These are phyloP conservation scores for Leptopterna dolabrata DNA, from an alignment of 2,888 invertebrate species.

Conservation along the genomic window DNA sequence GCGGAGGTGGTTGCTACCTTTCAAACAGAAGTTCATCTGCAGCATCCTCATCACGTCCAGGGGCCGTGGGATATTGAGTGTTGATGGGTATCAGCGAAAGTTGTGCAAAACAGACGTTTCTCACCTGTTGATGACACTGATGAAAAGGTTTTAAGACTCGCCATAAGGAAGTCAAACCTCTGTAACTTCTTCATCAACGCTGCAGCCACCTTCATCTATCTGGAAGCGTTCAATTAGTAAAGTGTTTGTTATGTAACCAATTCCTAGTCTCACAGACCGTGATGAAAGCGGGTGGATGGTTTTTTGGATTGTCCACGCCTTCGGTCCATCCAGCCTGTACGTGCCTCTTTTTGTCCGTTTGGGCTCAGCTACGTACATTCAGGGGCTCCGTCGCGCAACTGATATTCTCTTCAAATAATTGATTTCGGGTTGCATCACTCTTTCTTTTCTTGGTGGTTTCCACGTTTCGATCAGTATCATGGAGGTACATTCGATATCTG, in stretches of 20 bases:
- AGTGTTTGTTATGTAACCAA: neutral
- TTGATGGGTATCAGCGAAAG: neutral
- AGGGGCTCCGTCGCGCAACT: neutral
- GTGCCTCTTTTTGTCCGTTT: conserved; percentile 8
- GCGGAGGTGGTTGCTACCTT: neutral
- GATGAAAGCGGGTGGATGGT: neutral
- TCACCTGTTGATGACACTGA: neutral
- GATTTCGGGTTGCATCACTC: neutral
- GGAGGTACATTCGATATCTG: no score
- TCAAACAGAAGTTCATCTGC: neutral
- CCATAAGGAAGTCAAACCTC: neutral
- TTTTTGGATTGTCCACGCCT: neutral
- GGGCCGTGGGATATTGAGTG: neutral
- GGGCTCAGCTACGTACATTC: neutral
- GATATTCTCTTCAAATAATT: conserved; percentile 11
- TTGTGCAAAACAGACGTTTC: neutral
- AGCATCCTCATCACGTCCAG: neutral
- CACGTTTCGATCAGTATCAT: no score
- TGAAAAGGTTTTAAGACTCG: neutral
- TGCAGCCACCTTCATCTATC: neutral
- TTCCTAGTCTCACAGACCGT: neutral
- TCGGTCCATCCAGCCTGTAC: neutral
- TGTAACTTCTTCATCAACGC: neutral
- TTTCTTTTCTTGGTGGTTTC: neutral
- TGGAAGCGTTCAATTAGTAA: neutral